A percentile compares a stretch with the other conserved stretches of the same genome.
phyloP scores from a whole-genome alignment of 1,140 invertebrate genomes.

The Ceratina japonica region DNA sequence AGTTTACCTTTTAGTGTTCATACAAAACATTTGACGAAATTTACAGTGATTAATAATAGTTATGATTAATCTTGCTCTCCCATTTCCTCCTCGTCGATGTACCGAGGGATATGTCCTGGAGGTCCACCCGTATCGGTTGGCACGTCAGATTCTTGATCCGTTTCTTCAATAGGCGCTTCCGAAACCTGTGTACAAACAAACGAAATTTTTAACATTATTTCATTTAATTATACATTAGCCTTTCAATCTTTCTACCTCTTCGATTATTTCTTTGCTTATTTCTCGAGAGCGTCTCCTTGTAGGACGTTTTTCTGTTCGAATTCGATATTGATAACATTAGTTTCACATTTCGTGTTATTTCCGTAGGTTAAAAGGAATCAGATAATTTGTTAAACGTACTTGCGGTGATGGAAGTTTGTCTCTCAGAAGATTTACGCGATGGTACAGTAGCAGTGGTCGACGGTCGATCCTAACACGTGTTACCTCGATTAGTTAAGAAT shows the following conservation, averaged over 20 bases:
- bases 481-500: background rate
- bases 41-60: background rate
- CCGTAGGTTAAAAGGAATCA: background rate
- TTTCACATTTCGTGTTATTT: background rate
- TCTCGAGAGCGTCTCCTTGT: background rate
- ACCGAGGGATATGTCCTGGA: background rate
- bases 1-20: no score
- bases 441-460: background rate
- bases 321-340: background rate
- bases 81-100: background rate
- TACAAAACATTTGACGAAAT: background rate
- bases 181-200: background rate
- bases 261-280: background rate
- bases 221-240: no score
- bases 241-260: slow-evolving; percentile 3
- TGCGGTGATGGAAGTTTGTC: background rate
- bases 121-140: background rate
- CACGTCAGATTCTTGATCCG: background rate
- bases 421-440: background rate
- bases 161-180: background rate
- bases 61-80: slow-evolving; percentile 3
- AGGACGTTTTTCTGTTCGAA: slow-evolving; percentile 5
- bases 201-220: no score
- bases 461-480: slow-evolving; percentile 28
- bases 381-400: slow-evolving; percentile 12